Percentiles rank a stretch among this genome's conserved stretches.
phyloP scores from a whole-genome alignment of 2,113 vertebrate species.

The Neodontobutis hainanensis region DNA sequence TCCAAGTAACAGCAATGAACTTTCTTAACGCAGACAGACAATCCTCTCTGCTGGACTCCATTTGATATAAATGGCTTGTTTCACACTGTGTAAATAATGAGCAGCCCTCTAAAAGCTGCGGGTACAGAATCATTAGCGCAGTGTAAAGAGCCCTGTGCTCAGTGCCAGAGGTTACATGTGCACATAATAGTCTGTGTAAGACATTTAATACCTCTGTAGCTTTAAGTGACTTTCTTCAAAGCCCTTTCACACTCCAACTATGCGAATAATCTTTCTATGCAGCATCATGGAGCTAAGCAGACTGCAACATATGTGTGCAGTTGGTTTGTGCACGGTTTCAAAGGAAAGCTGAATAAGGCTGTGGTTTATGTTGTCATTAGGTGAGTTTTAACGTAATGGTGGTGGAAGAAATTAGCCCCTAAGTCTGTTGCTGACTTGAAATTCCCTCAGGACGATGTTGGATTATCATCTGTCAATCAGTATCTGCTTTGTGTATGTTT shows the following conservation, averaged over 20 bases:
- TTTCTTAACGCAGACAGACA: not conserved
- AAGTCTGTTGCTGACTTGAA: conserved; percentile 55
- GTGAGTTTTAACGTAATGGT: conserved; percentile 15
- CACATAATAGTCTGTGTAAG: conserved; percentile 1
- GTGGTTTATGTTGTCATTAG: conserved; percentile 24
- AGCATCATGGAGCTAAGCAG: not conserved
- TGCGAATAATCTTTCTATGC: not conserved
- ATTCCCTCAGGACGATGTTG: conserved; percentile 40
- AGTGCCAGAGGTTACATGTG: not conserved
- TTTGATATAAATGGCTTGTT: not conserved
- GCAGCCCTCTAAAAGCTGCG: not conserved
- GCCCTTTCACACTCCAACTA: conserved; percentile 26
- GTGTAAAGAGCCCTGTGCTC: conserved; percentile 7
- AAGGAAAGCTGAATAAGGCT: conserved; percentile 21
- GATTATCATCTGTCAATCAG: conserved; percentile 65
- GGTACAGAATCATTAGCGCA: not conserved
- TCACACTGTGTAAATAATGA: conserved; percentile 1
- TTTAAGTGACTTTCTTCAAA: conserved; percentile 18
- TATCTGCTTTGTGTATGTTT: conserved; percentile 7
- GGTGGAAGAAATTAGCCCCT: conserved; percentile 42
- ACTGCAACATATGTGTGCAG: not conserved
- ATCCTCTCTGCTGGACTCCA: not conserved
- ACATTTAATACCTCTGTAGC: conserved; percentile 3
- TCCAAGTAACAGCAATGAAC: not conserved
- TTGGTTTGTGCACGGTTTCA: conserved; percentile 12